Evolutionary conservation across 1,140 invertebrate species (phyloP).

Genomic region (Ceratosolen solmsi): DNA sequence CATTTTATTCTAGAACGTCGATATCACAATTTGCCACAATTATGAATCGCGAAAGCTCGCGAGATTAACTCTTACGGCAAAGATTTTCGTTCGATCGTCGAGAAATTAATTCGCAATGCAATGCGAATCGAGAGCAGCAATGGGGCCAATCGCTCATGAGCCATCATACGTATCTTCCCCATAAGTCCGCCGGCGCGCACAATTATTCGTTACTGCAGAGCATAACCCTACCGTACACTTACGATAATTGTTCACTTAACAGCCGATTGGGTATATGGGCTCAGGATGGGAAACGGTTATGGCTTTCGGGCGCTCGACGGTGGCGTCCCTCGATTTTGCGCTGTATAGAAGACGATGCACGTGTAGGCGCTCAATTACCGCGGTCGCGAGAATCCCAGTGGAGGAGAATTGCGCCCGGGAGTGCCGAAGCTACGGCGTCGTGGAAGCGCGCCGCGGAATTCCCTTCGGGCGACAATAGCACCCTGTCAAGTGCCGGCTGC

Average conservation of each 20-base stretch:
- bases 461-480: constrained; percentile 27
- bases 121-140: too few species aligned
- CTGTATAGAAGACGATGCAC: background rate
- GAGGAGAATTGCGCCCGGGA: constrained; percentile 12
- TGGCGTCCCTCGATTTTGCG: background rate
- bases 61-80: too few species aligned
- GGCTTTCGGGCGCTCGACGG: background rate
- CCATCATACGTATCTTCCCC: too few species aligned
- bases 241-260: constrained; percentile 15
- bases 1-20: too few species aligned
- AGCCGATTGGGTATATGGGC: background rate
- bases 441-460: constrained; percentile 38
- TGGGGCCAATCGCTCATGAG: too few species aligned
- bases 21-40: too few species aligned
- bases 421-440: constrained; percentile 3
- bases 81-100: too few species aligned
- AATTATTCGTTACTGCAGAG: too few species aligned
- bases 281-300: background rate
- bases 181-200: too few species aligned
- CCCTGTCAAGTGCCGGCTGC: constrained; percentile 29
- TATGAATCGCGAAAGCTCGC: too few species aligned
- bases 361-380: constrained; percentile 16
- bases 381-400: constrained; percentile 3
- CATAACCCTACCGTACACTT: background rate
- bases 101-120: too few species aligned